These are phyloP conservation scores for Regulus satrapa DNA, from an alignment of 2,113 vertebrate genomes.

Conservation along the genomic window DNA sequence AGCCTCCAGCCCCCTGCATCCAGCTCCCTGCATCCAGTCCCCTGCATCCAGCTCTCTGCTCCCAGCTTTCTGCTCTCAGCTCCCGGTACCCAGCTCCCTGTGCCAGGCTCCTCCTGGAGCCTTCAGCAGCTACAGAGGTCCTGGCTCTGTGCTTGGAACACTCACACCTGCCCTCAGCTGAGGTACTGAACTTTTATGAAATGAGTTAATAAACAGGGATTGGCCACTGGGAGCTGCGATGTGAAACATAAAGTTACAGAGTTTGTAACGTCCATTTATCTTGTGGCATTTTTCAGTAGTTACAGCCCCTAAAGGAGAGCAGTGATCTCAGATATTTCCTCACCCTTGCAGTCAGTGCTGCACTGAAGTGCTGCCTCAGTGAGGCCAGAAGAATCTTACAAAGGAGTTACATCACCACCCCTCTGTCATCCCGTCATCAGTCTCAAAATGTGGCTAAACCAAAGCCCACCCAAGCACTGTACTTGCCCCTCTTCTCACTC, in stretches of 20 bases:
- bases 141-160: neutral
- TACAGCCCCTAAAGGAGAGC: neutral
- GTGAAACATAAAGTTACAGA: fast-evolving
- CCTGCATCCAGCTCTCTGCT: neutral
- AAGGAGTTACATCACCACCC: neutral
- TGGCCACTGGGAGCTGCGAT: neutral
- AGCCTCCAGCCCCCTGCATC: neutral
- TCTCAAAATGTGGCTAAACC: neutral
- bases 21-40: neutral
- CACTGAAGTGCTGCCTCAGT: neutral
- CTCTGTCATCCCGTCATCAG: neutral
- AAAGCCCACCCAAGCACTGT: neutral
- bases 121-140: neutral
- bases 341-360: neutral
- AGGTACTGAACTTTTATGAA: fast-evolving
- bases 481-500: fast-evolving
- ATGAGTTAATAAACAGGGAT: neutral
- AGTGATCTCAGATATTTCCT: neutral
- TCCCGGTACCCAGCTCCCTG: neutral
- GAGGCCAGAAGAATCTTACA: neutral
- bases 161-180: neutral
- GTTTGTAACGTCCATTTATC: fast-evolving
- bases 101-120: neutral
- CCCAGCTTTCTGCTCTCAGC: neutral
- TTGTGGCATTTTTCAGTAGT: neutral